Percentiles rank a stretch among this genome's conserved stretches.
phyloP scores from a whole-genome alignment of 2,113 vertebrate genomes.

The Cheirogaleus medius region DNA sequence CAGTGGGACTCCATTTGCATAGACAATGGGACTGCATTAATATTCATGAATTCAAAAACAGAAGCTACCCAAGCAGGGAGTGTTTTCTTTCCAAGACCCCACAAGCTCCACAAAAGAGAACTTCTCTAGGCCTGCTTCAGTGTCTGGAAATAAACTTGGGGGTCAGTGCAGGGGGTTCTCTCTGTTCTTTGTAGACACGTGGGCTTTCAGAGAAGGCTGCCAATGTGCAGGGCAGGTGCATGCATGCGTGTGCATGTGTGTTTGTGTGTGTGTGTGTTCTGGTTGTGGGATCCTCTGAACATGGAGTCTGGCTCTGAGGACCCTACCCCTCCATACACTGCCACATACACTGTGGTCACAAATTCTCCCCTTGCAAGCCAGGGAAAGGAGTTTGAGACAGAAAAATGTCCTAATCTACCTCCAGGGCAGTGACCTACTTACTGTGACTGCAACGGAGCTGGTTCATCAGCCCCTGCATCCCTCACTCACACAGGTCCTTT shows the following conservation, averaged over 20 bases:
- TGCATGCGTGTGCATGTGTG: not conserved
- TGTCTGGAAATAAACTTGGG: not conserved
- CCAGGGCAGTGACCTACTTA: not conserved
- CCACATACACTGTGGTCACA: not conserved
- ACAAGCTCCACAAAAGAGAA: not conserved
- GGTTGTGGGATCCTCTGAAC: not conserved
- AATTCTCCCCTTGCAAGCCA: not conserved
- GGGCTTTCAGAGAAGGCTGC: not conserved
- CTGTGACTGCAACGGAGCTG: too few relatives aligned
- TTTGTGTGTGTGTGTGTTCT: not conserved
- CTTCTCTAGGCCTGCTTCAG: not conserved
- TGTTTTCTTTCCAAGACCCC: not conserved
- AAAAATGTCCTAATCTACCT: not conserved
- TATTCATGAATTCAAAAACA: constrained; percentile 59
- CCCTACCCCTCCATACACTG: not conserved
- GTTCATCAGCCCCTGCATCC: not conserved
- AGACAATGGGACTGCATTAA: not conserved
- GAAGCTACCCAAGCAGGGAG: not conserved
- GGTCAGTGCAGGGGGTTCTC: not conserved
- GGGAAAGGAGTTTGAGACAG: not conserved
- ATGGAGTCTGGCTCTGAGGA: not conserved
- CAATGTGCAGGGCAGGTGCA: not conserved
- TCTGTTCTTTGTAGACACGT: not conserved
- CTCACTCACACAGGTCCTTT: not conserved
- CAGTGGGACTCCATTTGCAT: not conserved